These are phyloP conservation scores for Metallyticus violacea DNA, from an alignment of 2,888 invertebrate genomes.

Conservation along the genomic window DNA sequence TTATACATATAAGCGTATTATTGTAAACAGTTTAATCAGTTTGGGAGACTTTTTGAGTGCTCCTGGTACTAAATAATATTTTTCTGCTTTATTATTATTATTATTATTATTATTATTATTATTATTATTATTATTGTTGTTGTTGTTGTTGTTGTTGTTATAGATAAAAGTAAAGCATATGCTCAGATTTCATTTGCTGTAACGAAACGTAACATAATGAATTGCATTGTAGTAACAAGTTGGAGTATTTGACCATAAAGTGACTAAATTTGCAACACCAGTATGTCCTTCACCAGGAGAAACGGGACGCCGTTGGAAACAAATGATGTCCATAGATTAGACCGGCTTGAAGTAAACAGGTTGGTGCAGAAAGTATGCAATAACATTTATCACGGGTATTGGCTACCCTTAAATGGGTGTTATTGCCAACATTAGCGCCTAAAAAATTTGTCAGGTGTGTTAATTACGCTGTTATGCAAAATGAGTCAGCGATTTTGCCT, in stretches of 20 bases:
- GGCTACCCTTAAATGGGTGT: neutral
- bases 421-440: neutral
- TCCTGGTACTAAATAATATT: too few relatives aligned
- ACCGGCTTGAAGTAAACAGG: neutral
- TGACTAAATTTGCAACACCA: neutral
- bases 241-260: neutral
- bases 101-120: too few relatives aligned
- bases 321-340: neutral
- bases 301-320: neutral
- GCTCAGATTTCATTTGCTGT: too few relatives aligned
- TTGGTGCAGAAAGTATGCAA: neutral
- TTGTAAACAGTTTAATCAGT: too few relatives aligned
- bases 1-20: too few relatives aligned
- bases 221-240: too few relatives aligned
- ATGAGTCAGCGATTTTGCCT: neutral
- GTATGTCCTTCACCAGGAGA: neutral
- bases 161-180: too few relatives aligned
- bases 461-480: neutral
- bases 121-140: too few relatives aligned
- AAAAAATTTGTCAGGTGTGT: neutral
- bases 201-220: too few relatives aligned
- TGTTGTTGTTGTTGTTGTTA: too few relatives aligned
- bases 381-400: neutral
- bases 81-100: too few relatives aligned
- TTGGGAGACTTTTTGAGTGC: too few relatives aligned